Base-by-base conservation (phyloP, 2,888 invertebrate species). In the Cheilosia urbana region DNA sequence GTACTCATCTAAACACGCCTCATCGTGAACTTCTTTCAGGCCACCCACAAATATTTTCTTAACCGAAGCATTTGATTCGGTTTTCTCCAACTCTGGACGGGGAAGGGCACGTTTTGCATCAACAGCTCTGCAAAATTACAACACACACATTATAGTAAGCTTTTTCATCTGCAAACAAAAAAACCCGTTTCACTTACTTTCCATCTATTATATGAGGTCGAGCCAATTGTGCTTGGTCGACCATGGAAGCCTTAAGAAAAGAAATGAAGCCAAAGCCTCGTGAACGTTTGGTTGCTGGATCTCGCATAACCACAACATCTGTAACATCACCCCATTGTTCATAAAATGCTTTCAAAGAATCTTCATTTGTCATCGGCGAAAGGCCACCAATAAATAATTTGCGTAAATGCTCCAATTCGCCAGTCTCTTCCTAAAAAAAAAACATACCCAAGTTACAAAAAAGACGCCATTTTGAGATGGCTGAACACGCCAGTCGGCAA, bases 111-210 rank as follows among this genome's bases (percentile, higher is more conserved):
- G 89, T 63, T 91, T 91, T 7, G 91, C 91, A 65, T 91, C 91
- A 24, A 91, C 91, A 34, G 89, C 87, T 87, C 91, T 91, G 49
- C 5, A 88, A 83, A 62, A 19, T 19, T 17, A 58, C 51, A 71
- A 69, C 2, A 57, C 17, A 63, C 40, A 21, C 17, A 11, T 53
- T 51, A 17, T 11, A 13, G 65, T 27, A 2, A 21, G n/a, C 5
- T 21, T 53, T 42, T 21, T 15, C 7, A 17, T 3, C 7, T 5
- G 21, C 9, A 4, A 55, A 9, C 0, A 24, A 40, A 24, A 21
- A 37, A 45, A 24, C 19, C 4, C 2, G 11, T 15, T 30, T n/a
- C 2, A 91, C 93, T 93, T 91, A 94, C 94, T 94, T 94, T 87
- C 89, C 89, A 79, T 91, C 91, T 71, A 91, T 89, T 45, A 87